Percentiles rank a stretch among this genome's conserved stretches.
phyloP scores from a whole-genome alignment of 2,797 vertebrate species.

The Choloepus didactylus region DNA sequence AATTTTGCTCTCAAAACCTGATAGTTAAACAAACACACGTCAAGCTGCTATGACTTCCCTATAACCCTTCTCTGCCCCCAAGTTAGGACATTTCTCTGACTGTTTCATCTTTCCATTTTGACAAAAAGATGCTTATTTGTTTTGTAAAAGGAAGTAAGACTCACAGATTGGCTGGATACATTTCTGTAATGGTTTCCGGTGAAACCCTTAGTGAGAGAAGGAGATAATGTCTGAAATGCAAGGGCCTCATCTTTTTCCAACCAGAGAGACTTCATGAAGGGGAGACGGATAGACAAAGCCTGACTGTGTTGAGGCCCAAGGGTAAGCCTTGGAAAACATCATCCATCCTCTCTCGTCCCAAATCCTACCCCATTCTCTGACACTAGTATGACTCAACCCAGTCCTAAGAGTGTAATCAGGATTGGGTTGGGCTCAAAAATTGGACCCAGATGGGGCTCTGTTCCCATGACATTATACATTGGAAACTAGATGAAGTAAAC shows the following conservation, averaged over 20 bases:
- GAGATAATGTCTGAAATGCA: background rate
- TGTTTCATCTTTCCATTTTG: slow-evolving; percentile 6
- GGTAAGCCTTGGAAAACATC: background rate
- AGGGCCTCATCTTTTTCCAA: background rate
- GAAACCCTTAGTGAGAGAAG: background rate
- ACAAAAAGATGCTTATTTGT: slow-evolving; percentile 17
- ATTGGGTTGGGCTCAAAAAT: background rate
- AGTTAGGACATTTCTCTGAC: background rate
- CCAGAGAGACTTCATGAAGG: background rate
- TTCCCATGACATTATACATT: background rate
- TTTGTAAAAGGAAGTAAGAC: slow-evolving; percentile 41
- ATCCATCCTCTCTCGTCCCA: background rate
- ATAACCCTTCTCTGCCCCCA: background rate
- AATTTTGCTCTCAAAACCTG: slow-evolving; percentile 29
- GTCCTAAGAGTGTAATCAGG: slow-evolving; percentile 19
- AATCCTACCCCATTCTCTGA: slow-evolving; percentile 48
- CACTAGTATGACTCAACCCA: background rate
- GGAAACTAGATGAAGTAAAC: no score
- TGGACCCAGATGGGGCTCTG: background rate
- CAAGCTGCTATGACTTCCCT: background rate
- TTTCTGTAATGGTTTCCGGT: background rate
- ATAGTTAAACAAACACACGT: background rate
- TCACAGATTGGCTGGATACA: background rate
- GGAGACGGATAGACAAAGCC: background rate
- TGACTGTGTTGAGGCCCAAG: background rate